Evolutionary conservation across 2,797 vertebrate genomes (phyloP).

Genomic region (Dendrocincla tyrannina): DNA sequence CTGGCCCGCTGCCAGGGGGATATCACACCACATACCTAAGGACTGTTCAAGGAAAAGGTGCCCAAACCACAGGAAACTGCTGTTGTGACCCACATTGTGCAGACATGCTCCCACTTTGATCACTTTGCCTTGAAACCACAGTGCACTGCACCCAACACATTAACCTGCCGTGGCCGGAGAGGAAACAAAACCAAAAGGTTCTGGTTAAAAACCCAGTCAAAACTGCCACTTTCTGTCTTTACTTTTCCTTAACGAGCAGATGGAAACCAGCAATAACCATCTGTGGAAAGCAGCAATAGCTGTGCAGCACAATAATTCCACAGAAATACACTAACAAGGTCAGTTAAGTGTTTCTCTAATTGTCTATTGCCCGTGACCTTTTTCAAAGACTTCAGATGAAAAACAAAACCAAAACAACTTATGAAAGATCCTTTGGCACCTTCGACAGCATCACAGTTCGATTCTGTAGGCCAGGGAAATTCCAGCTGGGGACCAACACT

Average conservation of each 20-base stretch:
- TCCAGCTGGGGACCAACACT: not conserved
- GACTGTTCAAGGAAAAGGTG: conserved; percentile 35
- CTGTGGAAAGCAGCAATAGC: conserved; percentile 41
- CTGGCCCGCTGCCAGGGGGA: conserved; percentile 13
- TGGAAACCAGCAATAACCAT: conserved; percentile 60
- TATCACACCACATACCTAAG: not conserved
- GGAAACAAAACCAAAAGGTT: conserved; percentile 1
- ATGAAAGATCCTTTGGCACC: not conserved
- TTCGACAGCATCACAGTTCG: not conserved
- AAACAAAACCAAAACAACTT: conserved; percentile 32
- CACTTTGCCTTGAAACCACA: conserved; percentile 24
- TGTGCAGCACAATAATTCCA: conserved; percentile 24
- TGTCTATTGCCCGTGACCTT: conserved; percentile 6
- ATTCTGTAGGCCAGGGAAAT: not conserved
- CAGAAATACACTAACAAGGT: conserved; percentile 40
- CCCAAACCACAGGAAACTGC: conserved; percentile 26
- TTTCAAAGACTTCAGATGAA: conserved; percentile 24
- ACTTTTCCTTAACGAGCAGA: conserved; percentile 26
- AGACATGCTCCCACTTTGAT: conserved; percentile 51
- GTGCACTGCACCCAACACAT: not conserved
- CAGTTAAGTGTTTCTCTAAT: conserved; percentile 29
- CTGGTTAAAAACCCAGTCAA: not conserved
- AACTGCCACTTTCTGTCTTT: not conserved
- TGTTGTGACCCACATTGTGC: not conserved
- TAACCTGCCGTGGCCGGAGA: not conserved